Percentiles rank a stretch among this genome's conserved stretches.
Conservation (phyloP, 2,888 invertebrate genomes). For the Chaetogeoica ovagalla region DNA sequence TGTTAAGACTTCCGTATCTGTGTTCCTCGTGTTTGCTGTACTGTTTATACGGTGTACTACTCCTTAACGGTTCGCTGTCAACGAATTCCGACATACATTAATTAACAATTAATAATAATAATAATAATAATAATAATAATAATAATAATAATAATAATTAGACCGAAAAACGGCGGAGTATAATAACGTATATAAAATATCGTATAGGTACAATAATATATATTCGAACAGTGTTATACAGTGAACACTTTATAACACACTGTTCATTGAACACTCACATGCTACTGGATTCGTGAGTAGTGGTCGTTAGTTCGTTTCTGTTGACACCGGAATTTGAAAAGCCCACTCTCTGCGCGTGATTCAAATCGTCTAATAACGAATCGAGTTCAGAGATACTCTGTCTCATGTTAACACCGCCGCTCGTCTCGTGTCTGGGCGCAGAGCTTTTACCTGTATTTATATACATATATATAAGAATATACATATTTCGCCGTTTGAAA, state of each 20-base stretch:
- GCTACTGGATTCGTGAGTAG: conserved; percentile 14
- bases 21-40: conserved; percentile 56
- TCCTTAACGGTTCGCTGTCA: conserved; percentile 56
- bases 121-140: too few species aligned
- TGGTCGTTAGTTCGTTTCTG: conserved; percentile 30
- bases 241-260: too few species aligned
- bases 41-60: conserved; percentile 55
- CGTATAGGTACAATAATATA: too few species aligned
- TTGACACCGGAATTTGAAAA: conserved; percentile 55
- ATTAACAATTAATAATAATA: too few species aligned
- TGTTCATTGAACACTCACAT: conserved; percentile 16
- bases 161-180: background rate
- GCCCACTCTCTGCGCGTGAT: conserved; percentile 58
- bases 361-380: conserved; percentile 72
- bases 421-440: conserved; percentile 36
- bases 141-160: too few species aligned
- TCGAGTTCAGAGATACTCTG: conserved; percentile 76
- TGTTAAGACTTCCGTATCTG: conserved; percentile 55
- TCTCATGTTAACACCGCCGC: conserved; percentile 55
- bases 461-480: too few species aligned
- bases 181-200: background rate
- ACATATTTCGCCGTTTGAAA: too few species aligned
- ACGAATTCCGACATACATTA: background rate
- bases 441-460: conserved; percentile 32
- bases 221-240: too few species aligned